Evolutionary conservation across 1,140 invertebrate species (phyloP).

Genomic region (Saxidomus purpurata): DNA sequence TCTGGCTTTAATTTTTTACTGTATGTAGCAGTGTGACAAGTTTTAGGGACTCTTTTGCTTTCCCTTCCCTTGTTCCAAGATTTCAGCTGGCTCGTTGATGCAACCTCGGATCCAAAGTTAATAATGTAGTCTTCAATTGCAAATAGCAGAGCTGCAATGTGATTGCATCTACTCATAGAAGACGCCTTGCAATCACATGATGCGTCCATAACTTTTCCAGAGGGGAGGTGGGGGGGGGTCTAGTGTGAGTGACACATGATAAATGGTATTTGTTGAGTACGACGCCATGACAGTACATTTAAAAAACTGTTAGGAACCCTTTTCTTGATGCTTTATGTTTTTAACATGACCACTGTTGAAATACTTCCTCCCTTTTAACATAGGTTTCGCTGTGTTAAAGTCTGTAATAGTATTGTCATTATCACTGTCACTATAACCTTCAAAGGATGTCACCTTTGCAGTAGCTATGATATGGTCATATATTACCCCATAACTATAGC

Average conservation of each 20-base stretch:
- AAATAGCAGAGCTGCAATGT: slow-evolving; percentile 22
- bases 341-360: slow-evolving; percentile 14
- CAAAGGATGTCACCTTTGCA: not conserved
- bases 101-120: not conserved
- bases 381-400: slow-evolving; percentile 3
- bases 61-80: not conserved
- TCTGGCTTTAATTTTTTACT: not conserved
- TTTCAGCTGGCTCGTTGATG: not conserved
- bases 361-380: not conserved
- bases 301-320: not conserved
- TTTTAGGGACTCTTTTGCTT: not conserved
- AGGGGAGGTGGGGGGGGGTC: no score
- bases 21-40: not conserved
- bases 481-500: not conserved
- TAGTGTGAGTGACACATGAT: not conserved
- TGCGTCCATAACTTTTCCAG: not conserved
- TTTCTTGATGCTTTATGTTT: not conserved
- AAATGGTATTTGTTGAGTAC: not conserved
- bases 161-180: slow-evolving; percentile 10
- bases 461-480: slow-evolving; percentile 27
- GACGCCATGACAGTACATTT: not conserved
- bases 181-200: slow-evolving; percentile 31
- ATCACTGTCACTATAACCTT: not conserved
- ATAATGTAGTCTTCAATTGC: slow-evolving; percentile 27
- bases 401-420: not conserved